Conservation (phyloP, 2,797 vertebrate genomes). For the Hemibagrus guttatus region DNA sequence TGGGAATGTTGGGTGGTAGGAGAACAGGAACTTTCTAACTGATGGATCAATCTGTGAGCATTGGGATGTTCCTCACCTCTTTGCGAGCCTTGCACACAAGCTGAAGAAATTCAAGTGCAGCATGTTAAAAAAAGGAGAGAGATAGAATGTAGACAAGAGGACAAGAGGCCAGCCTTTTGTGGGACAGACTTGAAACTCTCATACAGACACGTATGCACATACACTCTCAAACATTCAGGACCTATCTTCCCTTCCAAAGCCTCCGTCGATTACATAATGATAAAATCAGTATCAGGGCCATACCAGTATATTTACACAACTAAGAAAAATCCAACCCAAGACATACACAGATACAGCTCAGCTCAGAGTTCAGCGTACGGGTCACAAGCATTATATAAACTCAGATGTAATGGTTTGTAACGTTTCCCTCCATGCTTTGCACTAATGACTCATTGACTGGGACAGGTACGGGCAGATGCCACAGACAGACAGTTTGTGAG, state of each 20-base stretch:
- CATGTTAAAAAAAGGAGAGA: slow-evolving; percentile 67
- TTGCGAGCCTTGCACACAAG: slow-evolving; percentile 62
- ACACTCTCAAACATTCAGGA: slow-evolving; percentile 7
- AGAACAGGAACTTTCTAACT: slow-evolving; percentile 36
- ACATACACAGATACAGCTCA: background rate
- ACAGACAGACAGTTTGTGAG: slow-evolving; percentile 34
- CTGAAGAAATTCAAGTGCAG: slow-evolving; percentile 71
- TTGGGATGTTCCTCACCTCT: slow-evolving; percentile 64
- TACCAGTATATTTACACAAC: slow-evolving; percentile 40
- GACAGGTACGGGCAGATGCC: slow-evolving; percentile 40
- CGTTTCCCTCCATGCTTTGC: slow-evolving; percentile 23
- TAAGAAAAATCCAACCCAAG: background rate
- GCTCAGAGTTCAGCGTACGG: slow-evolving; percentile 1
- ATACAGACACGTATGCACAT: slow-evolving; percentile 29
- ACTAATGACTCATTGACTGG: slow-evolving; percentile 31
- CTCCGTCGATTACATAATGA: background rate
- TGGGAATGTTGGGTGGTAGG: slow-evolving; percentile 2
- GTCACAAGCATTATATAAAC: slow-evolving; percentile 43
- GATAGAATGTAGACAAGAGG: slow-evolving; percentile 55
- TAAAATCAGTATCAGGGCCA: slow-evolving; percentile 41
- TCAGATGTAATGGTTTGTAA: slow-evolving; percentile 39
- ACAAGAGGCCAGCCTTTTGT: slow-evolving; percentile 40
- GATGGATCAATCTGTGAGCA: slow-evolving; percentile 60
- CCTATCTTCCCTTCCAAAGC: slow-evolving; percentile 29
- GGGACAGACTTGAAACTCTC: slow-evolving; percentile 24